Percentiles rank a stretch among this genome's conserved stretches.
Evolutionary conservation across 2,888 invertebrate genomes (phyloP).

Genomic region (Lycophotia porphyrea): DNA sequence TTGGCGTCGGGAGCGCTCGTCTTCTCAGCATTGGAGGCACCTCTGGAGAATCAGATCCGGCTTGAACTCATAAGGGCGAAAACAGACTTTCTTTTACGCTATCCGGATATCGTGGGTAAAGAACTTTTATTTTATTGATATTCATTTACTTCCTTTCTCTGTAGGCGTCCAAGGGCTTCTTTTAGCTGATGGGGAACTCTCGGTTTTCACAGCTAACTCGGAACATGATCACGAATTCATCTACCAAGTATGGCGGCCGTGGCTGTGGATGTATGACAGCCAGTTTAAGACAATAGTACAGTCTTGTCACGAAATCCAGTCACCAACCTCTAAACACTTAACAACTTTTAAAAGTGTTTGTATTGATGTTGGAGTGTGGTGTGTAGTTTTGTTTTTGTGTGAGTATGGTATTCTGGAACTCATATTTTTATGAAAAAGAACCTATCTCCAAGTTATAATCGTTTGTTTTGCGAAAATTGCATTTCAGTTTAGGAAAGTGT

Average conservation of each 20-base stretch:
- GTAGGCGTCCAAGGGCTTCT: background rate
- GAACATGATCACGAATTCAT: background rate
- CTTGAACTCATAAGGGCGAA: slow-evolving; percentile 88
- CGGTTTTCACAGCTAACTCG: background rate
- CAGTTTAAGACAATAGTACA: too few relatives aligned
- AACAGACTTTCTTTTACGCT: slow-evolving; percentile 89
- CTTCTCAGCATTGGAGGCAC: slow-evolving; percentile 92
- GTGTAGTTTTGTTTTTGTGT: too few relatives aligned
- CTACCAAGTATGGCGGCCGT: background rate
- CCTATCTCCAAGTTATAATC: too few relatives aligned
- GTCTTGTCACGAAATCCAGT: too few relatives aligned
- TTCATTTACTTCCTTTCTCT: background rate
- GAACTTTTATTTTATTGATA: slow-evolving; percentile 24
- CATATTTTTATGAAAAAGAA: too few relatives aligned
- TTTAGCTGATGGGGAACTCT: background rate
- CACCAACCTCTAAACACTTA: too few relatives aligned
- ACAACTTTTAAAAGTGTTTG: too few relatives aligned
- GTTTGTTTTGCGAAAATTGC: too few relatives aligned
- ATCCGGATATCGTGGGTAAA: slow-evolving; percentile 92
- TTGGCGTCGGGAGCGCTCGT: slow-evolving; percentile 92
- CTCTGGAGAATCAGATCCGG: slow-evolving; percentile 90
- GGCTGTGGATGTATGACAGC: background rate
- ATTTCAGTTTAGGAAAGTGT: too few relatives aligned
- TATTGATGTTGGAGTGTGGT: too few relatives aligned
- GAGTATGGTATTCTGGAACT: too few relatives aligned